These are phyloP conservation scores for Dioctria rufipes DNA, from an alignment of 2,888 invertebrate species.

Conservation along the genomic window DNA sequence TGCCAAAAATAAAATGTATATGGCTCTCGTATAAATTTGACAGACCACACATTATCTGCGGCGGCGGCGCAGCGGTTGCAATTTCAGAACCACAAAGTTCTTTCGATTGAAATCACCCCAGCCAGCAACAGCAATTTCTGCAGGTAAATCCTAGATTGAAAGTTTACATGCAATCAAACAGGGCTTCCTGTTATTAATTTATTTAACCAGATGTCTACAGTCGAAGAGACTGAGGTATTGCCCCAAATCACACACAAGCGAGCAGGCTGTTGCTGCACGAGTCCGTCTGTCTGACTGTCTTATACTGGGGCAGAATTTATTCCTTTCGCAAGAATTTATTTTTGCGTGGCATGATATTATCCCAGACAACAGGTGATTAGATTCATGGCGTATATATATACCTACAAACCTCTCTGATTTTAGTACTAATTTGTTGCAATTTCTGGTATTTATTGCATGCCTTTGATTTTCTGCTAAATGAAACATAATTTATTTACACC, in stretches of 20 bases:
- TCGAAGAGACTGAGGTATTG: constrained; percentile 43
- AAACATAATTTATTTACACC: constrained; percentile 14
- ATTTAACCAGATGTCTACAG: constrained; percentile 48
- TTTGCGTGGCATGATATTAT: constrained; percentile 36
- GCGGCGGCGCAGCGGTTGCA: not conserved
- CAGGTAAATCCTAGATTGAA: constrained; percentile 46
- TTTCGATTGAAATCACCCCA: constrained; percentile 8
- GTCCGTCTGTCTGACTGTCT: constrained; percentile 19
- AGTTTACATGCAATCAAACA: constrained; percentile 47
- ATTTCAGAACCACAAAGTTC: not conserved
- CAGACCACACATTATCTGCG: constrained; percentile 20
- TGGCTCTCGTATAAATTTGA: not conserved
- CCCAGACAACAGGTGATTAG: constrained; percentile 47
- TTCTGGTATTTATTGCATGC: not conserved
- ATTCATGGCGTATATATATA: constrained; percentile 21
- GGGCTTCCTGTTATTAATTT: constrained; percentile 53
- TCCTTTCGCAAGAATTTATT: constrained; percentile 26
- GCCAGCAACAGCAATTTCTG: not conserved
- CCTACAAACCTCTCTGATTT: not conserved
- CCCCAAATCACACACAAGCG: constrained; percentile 49
- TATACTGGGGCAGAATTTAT: constrained; percentile 23
- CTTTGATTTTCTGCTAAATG: constrained; percentile 29
- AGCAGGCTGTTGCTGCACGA: constrained; percentile 36
- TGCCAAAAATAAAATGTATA: not conserved
- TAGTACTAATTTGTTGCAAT: constrained; percentile 35